Evolutionary conservation across 2,888 invertebrate genomes (phyloP).

Genomic region (Perdita meconis): DNA sequence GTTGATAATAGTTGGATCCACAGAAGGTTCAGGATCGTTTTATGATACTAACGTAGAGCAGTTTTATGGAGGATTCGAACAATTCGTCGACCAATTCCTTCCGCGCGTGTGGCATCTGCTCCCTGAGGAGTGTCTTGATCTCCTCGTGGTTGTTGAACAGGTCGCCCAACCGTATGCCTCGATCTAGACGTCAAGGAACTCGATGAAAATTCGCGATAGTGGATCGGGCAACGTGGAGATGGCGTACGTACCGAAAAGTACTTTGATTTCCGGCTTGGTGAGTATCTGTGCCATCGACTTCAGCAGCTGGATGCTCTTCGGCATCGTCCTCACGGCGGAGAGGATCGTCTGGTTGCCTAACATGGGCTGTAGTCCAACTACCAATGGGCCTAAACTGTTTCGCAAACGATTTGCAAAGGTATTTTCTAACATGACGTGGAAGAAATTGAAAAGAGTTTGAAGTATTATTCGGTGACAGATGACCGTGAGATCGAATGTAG

Average conservation of each 20-base stretch:
- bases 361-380: constrained; percentile 84
- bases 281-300: constrained; percentile 86
- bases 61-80: constrained; percentile 85
- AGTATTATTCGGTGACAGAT: no score
- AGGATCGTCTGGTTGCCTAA: constrained; percentile 85
- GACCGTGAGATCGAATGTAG: no score
- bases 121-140: constrained; percentile 83
- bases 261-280: constrained; percentile 85
- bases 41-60: constrained; percentile 85
- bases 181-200: constrained; percentile 79
- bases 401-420: not conserved
- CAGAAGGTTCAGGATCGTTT: not conserved
- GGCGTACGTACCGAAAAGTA: constrained; percentile 85
- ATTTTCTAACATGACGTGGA: not conserved
- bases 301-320: constrained; percentile 85
- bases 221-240: constrained; percentile 18
- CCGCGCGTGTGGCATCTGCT: constrained; percentile 81
- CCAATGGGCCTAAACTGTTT: constrained; percentile 77
- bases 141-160: constrained; percentile 85
- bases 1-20: not conserved
- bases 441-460: no score
- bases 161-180: constrained; percentile 85
- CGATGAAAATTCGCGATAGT: not conserved
- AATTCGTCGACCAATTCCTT: constrained; percentile 83
- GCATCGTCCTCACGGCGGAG: constrained; percentile 84